A percentile compares a stretch with the other conserved stretches of the same genome.
These are phyloP conservation scores for Arbacia lixula DNA, from an alignment of 53 echinoderm and acorn worm species.

Conservation along the genomic window DNA sequence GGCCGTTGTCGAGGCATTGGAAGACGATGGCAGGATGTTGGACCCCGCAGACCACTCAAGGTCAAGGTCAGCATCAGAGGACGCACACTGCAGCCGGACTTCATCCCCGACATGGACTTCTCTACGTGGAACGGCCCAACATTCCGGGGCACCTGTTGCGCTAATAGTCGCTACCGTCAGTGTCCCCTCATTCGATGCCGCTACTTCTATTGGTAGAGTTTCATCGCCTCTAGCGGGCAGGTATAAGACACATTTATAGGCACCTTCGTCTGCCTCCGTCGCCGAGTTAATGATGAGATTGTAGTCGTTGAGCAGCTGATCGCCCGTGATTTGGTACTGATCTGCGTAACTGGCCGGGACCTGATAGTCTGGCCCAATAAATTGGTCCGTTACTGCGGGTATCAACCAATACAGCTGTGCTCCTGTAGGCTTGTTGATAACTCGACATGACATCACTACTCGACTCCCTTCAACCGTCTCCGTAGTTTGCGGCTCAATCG, in stretches of 20 bases:
- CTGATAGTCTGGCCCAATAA: conserved; percentile 21
- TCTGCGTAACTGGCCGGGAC: not conserved
- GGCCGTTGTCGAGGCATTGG: not conserved
- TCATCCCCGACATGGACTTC: conserved; percentile 18
- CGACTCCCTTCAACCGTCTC: conserved; percentile 6
- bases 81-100: conserved; percentile 21
- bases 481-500: conserved; percentile 21
- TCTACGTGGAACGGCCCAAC: conserved; percentile 34
- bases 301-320: conserved; percentile 14
- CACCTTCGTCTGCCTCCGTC: not conserved
- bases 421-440: conserved; percentile 29
- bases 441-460: conserved; percentile 21
- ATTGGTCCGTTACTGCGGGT: not conserved
- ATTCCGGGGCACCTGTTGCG: conserved; percentile 23
- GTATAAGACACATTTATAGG: conserved; percentile 23
- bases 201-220: conserved; percentile 8
- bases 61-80: not conserved
- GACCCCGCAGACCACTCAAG: conserved; percentile 5
- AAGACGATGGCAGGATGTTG: not conserved
- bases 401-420: conserved; percentile 35
- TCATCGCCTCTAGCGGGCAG: conserved; percentile 9
- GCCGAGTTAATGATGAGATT: conserved; percentile 34
- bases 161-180: conserved; percentile 38
- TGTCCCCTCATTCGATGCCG: not conserved
- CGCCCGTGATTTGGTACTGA: conserved; percentile 30